phyloP scores from a whole-genome alignment of 2,797 vertebrate species.

The Triplophysa bombifrons region DNA sequence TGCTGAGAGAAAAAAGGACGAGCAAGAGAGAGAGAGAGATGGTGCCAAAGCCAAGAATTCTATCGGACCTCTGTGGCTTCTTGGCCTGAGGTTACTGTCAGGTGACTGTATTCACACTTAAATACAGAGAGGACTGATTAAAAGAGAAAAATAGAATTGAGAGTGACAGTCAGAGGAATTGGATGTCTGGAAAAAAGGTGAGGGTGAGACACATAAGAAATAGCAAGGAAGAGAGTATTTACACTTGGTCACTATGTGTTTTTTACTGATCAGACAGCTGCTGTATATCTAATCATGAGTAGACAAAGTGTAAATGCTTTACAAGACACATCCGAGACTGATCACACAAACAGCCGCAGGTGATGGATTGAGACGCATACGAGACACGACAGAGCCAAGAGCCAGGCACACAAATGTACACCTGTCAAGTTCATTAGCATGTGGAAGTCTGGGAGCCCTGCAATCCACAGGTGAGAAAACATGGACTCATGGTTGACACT shows the following conservation, averaged over 20 bases:
- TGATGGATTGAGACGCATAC: neutral
- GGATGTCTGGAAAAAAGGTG: neutral
- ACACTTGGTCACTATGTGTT: neutral
- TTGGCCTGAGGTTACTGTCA: slow-evolving; percentile 25
- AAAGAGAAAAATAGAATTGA: slow-evolving; percentile 15
- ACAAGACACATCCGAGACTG: neutral
- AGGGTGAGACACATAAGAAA: neutral
- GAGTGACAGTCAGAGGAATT: slow-evolving; percentile 31
- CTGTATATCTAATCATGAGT: neutral
- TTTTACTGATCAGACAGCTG: neutral
- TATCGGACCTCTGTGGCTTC: slow-evolving; percentile 18
- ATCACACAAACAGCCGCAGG: neutral
- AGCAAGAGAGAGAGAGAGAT: neutral
- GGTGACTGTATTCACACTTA: neutral
- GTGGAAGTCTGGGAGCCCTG: neutral
- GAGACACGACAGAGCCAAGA: neutral
- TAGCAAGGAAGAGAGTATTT: neutral
- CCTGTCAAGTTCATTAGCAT: neutral
- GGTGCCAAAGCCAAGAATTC: slow-evolving; percentile 23
- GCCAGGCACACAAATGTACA: neutral
- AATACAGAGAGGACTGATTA: slow-evolving; percentile 6
- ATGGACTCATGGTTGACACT: no score
- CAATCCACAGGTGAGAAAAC: neutral
- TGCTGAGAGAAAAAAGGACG: slow-evolving; percentile 4
- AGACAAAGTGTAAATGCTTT: neutral